These are phyloP conservation scores for Apoda limacodes DNA, from an alignment of 2,888 invertebrate species.

Conservation along the genomic window DNA sequence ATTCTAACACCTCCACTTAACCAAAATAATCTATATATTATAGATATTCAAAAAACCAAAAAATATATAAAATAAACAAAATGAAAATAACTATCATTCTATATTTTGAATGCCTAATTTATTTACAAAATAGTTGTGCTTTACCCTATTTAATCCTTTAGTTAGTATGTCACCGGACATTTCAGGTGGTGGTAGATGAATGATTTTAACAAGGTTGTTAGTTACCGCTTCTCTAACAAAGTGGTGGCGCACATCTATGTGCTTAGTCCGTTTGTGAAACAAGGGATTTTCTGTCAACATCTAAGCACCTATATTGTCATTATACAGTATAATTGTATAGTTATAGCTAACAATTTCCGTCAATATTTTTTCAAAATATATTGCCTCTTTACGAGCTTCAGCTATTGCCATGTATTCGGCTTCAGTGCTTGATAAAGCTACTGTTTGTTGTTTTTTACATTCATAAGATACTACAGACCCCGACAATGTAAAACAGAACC, in stretches of 20 bases:
- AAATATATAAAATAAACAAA: too few relatives aligned
- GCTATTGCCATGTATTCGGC: too few relatives aligned
- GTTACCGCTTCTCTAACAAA: constrained; percentile 8
- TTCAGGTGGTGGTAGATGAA: too few relatives aligned
- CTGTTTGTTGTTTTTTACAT: constrained; percentile 8
- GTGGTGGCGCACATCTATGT: too few relatives aligned
- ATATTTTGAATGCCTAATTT: constrained; percentile 3
- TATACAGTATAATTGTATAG: constrained; percentile 6
- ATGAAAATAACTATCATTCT: too few relatives aligned
- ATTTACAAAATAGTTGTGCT: constrained; percentile 2
- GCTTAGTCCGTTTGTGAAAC: constrained; percentile 11
- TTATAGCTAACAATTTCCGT: constrained; percentile 5
- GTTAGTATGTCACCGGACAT: constrained; percentile 7
- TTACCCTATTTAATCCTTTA: constrained; percentile 2
- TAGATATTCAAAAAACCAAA: too few relatives aligned
- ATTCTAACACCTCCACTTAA: too few relatives aligned
- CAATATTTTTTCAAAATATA: constrained; percentile 11
- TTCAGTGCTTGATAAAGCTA: constrained; percentile 8
- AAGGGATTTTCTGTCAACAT: constrained; percentile 10
- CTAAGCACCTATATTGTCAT: constrained; percentile 14
- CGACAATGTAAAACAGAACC: constrained; percentile 7
- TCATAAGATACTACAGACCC: constrained; percentile 7
- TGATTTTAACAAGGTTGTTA: constrained; percentile 4
- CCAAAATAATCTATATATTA: too few relatives aligned
- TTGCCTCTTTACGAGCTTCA: constrained; percentile 9